These are phyloP conservation scores for Zalophus californianus DNA, from an alignment of 2,797 vertebrate species.

Conservation along the genomic window DNA sequence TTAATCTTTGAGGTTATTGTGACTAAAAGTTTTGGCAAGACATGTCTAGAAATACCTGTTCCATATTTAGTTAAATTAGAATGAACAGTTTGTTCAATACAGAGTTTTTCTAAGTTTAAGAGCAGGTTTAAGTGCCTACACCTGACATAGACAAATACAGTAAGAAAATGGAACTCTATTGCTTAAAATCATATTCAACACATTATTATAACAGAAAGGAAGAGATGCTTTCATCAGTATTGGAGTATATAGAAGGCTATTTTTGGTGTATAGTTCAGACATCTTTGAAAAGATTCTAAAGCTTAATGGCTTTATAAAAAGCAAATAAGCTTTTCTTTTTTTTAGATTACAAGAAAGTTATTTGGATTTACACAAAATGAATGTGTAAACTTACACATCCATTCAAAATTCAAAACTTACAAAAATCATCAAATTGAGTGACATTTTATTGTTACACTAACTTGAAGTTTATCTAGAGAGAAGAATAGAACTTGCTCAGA, in stretches of 20 bases:
- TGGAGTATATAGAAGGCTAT: background rate
- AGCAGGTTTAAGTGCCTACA: background rate
- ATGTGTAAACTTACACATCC: background rate
- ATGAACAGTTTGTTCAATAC: background rate
- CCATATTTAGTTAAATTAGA: background rate
- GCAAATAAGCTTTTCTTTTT: background rate
- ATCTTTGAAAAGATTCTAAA: conserved; percentile 21
- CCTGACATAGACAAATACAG: background rate
- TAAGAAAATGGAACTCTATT: background rate
- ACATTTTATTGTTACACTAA: background rate
- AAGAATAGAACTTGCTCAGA: background rate
- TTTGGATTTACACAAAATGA: background rate
- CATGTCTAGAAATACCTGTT: background rate
- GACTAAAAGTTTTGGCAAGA: background rate
- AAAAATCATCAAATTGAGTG: conserved; percentile 7
- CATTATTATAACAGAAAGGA: background rate
- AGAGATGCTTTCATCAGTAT: background rate
- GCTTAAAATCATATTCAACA: background rate
- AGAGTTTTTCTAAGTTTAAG: background rate
- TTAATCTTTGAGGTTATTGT: background rate
- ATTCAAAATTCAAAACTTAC: background rate
- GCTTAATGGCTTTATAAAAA: background rate
- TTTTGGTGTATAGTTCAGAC: background rate
- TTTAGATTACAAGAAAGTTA: background rate
- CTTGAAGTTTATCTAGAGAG: conserved; percentile 8